Conservation (phyloP, 2,113 vertebrate genomes). For the Callipepla squamata region DNA sequence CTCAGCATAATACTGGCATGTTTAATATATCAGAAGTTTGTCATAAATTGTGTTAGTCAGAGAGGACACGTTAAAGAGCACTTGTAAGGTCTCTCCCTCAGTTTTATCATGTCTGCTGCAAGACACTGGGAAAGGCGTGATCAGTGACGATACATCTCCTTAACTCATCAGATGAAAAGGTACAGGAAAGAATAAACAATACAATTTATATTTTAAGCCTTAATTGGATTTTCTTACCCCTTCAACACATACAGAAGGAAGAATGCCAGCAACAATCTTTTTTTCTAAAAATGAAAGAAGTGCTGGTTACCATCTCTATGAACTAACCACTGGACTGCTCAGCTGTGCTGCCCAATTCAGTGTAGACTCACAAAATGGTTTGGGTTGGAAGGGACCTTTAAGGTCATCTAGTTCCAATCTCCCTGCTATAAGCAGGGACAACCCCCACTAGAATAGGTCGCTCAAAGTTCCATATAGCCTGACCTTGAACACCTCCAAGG, state of each 20-base stretch:
- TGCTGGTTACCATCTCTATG: background rate
- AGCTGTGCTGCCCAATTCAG: background rate
- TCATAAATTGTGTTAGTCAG: fast-evolving
- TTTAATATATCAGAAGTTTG: background rate
- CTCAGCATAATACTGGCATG: background rate
- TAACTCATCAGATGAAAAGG: background rate
- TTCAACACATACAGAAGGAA: background rate
- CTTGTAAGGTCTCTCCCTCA: background rate
- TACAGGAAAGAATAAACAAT: background rate
- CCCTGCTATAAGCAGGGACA: too few relatives aligned
- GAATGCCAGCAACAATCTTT: background rate
- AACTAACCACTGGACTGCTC: background rate
- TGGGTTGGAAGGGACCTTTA: too few relatives aligned
- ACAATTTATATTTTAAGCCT: background rate
- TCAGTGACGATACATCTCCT: background rate
- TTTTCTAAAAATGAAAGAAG: background rate
- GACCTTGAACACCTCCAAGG: too few relatives aligned
- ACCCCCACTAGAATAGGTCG: too few relatives aligned
- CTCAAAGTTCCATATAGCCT: too few relatives aligned
- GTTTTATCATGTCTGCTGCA: background rate
- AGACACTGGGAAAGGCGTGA: background rate
- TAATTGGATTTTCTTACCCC: background rate
- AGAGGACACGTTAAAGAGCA: background rate
- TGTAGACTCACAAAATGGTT: too few relatives aligned
- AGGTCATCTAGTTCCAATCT: background rate